phyloP scores from a whole-genome alignment of 1,140 invertebrate genomes.

The Megalopta genalis region DNA sequence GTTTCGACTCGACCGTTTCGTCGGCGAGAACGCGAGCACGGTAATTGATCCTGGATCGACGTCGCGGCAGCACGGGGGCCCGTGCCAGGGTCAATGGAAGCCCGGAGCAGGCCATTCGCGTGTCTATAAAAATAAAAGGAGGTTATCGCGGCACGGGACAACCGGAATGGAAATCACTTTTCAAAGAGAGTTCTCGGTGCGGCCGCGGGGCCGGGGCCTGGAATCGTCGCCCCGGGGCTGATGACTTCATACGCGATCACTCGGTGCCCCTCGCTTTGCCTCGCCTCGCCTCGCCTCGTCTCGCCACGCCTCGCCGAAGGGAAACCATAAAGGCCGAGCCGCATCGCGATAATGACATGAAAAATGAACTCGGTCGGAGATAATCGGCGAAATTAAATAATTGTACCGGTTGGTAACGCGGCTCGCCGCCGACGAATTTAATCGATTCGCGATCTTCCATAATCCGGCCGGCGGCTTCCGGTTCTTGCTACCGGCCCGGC shows the following conservation, averaged over 20 bases:
- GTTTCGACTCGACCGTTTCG: no score
- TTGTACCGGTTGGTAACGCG: constrained; percentile 19
- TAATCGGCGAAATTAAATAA: constrained; percentile 62
- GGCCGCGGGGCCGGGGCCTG: neutral
- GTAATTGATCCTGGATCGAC: no score
- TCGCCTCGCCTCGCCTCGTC: no score
- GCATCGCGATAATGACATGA: constrained; percentile 57
- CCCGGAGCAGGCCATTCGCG: constrained; percentile 1
- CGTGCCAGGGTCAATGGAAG: neutral
- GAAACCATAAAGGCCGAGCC: neutral
- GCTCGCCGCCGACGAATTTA: constrained; percentile 37
- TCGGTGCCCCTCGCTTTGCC: neutral
- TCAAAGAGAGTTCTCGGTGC: constrained; percentile 1
- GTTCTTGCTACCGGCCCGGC: neutral
- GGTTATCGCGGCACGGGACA: constrained; percentile 17
- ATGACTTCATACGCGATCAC: constrained; percentile 56
- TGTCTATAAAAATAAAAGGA: constrained; percentile 16
- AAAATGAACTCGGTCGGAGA: constrained; percentile 56
- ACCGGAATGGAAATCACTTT: constrained; percentile 47
- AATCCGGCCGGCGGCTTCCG: constrained; percentile 43
- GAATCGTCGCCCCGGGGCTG: constrained; percentile 33
- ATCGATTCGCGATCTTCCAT: constrained; percentile 56
- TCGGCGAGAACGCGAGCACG: neutral
- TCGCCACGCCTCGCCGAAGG: constrained; percentile 13
- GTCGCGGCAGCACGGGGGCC: no score